Base-by-base conservation (phyloP, 2,888 invertebrate genomes). In the Microctonus hyperodae region DNA sequence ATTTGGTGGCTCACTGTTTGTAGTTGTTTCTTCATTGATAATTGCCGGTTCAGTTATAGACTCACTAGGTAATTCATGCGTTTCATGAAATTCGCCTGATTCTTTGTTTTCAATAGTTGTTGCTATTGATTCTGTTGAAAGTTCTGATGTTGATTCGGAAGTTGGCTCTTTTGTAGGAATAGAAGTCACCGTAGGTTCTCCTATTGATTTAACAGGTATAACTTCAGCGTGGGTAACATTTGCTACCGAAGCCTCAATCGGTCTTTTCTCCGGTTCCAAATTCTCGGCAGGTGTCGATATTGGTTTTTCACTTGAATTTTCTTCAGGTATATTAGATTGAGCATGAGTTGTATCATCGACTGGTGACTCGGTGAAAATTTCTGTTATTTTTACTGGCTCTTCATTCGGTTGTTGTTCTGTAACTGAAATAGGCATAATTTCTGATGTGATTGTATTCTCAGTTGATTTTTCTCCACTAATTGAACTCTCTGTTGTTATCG, bases 11-110 rank as follows among this genome's bases (percentile, higher is more conserved):
- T 55, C 55, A 16, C 3, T 25, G 10, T 7, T 33, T 16, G 20
- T 28, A 9, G 59, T 9, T 31, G 31, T 20, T 25, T 16, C 59
- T 59, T 40, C 59, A 20, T 1, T 48, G 20, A 16, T n/a, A 10
- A 44, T 48, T 11, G 59, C 7, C 50, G 66, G 22, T 33, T 67
- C 58, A 44, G 63, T 56, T 16, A 22, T 28, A 25, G 31, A 6
- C 4, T 67, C 65, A 9, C 60, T 62, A 53, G 69, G 50, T 35
- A 33, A 23, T 57, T 67, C 69, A 40, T 51, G 20, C 20, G 69
- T 68, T 65, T 56, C 37, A 65, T 69, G 69, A 25, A 69, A 56
- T 63, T 68, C 58, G 53, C 53, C 35, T 35, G 53, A 22, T 56
- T 23, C 61, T 48, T 10, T 69, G 69, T 13, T 48, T 6, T 16